Conservation (phyloP, 2,113 vertebrate species). For the Peromyscus polionotus region DNA sequence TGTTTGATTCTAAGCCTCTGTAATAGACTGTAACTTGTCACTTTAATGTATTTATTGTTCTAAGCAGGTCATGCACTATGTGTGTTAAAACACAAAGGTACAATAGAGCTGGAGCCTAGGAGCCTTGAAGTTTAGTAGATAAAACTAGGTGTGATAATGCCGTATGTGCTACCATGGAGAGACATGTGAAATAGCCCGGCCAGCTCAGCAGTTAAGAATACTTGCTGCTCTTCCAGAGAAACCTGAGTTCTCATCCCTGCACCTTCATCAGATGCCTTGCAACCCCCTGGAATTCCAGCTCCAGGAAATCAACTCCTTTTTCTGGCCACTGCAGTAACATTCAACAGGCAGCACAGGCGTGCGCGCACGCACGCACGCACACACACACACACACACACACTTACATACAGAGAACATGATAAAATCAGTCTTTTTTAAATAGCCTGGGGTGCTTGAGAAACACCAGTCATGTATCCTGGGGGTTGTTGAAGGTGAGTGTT, state of each 20-base stretch:
- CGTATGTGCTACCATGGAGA: neutral
- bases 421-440: neutral
- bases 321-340: neutral
- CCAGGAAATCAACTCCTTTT: neutral
- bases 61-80: neutral
- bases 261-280: neutral
- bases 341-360: neutral
- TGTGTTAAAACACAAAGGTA: neutral
- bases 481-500: neutral
- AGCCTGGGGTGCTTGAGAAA: neutral
- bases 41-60: neutral
- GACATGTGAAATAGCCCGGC: neutral
- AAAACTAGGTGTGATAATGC: neutral
- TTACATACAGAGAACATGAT: neutral
- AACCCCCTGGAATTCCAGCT: neutral
- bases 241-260: neutral
- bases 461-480: neutral
- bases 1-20: slow-evolving; percentile 41
- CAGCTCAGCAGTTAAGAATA: neutral
- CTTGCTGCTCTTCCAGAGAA: neutral
- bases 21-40: neutral
- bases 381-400: neutral
- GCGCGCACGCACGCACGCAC: too few species aligned
- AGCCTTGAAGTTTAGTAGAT: neutral
- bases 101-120: neutral